phyloP scores from a whole-genome alignment of 2,888 invertebrate genomes.

The Brachypalpus laphriformis region DNA sequence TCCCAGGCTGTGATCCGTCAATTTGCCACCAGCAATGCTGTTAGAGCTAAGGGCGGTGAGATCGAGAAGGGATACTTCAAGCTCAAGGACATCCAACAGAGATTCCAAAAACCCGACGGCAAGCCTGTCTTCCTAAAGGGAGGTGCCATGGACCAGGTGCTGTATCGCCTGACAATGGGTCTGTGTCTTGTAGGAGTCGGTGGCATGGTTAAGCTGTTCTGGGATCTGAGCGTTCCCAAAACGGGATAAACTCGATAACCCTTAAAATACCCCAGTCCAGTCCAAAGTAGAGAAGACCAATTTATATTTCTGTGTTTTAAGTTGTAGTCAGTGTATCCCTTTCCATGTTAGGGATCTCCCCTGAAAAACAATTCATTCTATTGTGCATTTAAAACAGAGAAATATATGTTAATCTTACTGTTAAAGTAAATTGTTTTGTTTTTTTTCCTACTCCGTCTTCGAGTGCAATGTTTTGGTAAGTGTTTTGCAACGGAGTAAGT shows the following conservation, averaged over 20 bases:
- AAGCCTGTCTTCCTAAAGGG: conserved; percentile 84
- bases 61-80: conserved; percentile 79
- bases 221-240: conserved; percentile 79
- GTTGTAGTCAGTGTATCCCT: conserved; percentile 72
- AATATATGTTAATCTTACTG: conserved; percentile 77
- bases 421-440: conserved; percentile 22
- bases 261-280: background rate
- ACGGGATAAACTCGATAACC: conserved; percentile 74
- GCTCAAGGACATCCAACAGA: conserved; percentile 76
- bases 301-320: conserved; percentile 78
- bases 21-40: conserved; percentile 77
- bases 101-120: conserved; percentile 82
- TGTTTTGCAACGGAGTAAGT: too few relatives aligned
- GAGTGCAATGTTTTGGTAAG: too few relatives aligned
- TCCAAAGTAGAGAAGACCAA: conserved; percentile 18
- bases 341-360: conserved; percentile 73
- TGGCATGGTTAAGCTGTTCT: conserved; percentile 79
- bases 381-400: conserved; percentile 79
- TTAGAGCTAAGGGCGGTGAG: conserved; percentile 76
- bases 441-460: background rate
- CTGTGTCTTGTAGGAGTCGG: conserved; percentile 79
- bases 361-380: conserved; percentile 63
- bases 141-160: conserved; percentile 82
- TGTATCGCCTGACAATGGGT: conserved; percentile 82
- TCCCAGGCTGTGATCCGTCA: conserved; percentile 80